Base-by-base conservation (phyloP, 1,140 invertebrate genomes). In the Leptopilina clavipes region DNA sequence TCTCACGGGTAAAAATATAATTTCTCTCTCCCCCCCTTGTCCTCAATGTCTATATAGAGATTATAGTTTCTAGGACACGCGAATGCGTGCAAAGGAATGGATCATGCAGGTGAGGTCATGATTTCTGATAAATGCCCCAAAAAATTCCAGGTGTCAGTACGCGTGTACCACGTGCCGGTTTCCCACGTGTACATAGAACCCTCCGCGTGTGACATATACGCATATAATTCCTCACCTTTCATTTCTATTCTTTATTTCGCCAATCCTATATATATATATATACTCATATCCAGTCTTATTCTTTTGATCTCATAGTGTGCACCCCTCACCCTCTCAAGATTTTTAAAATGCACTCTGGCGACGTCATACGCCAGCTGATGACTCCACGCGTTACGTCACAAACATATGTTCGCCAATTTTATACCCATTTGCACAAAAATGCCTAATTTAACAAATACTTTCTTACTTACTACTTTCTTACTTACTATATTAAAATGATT, bases 281-380 rank as follows among this genome's bases (percentile, higher is more conserved):
- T 31, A 48, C 45, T 48, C 45, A 48, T 48, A 48, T 48, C 48
- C 48, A 52, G 48, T n/a, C 59, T 65, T 65, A 65, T 65, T 65
- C 59, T 65, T 65, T 65, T 59, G 56, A 25, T 31, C 59, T 65
- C 59, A 65, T 40, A 40, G 9, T 14, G 59, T n/a, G 59, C 59
- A 31, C 25, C 25, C n/a, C 25, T 31, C 59, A 22, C 56, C 59
- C 59, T 19, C 19, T 59, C 18, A 59, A 59, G 56, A 59, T 25
- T 59, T 59, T 59, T 8, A 8, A 40, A 8, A 40, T 40, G 9
- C 9, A 40, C 37, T 40, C 3, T 40, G 9, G 8, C 25, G 11
- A 65, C 59, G 59, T 65, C 59, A 65, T 12, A 65, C 25, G 59
- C 59, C 59, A 65, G 59, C 59, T 65, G 59, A 65, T 65, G 59